phyloP scores from a whole-genome alignment of 2,797 vertebrate species.

The Antrozous pallidus region DNA sequence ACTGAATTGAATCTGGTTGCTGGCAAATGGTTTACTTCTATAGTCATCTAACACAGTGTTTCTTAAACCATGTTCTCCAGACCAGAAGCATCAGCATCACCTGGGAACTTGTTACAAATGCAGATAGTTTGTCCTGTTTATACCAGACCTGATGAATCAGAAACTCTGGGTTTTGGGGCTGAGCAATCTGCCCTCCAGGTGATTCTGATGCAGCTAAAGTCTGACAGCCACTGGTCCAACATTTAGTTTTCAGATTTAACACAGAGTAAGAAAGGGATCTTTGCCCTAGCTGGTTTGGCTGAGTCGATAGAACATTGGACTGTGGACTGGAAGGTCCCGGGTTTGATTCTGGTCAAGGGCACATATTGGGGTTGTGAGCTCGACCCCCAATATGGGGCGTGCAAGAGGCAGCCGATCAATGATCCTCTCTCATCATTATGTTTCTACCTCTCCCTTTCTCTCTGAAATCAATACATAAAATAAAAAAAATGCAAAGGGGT shows the following conservation, averaged over 20 bases:
- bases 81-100: neutral
- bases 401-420: neutral
- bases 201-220: neutral
- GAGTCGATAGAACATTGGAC: neutral
- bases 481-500: too few species aligned
- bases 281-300: neutral
- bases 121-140: neutral
- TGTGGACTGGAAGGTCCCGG: neutral
- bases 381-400: neutral
- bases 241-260: constrained; percentile 25
- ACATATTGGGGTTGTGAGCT: neutral
- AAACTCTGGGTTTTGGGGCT: neutral
- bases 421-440: neutral
- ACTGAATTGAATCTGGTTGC: neutral
- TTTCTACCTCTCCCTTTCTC: neutral
- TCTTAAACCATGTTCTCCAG: neutral
- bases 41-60: neutral
- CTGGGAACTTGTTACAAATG: neutral
- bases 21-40: neutral
- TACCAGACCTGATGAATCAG: neutral
- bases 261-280: neutral
- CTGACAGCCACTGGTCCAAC: neutral
- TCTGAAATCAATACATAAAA: neutral
- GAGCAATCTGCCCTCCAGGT: neutral
- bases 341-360: neutral